Evolutionary conservation across 2,888 invertebrate genomes (phyloP).

Genomic region (Ochlodes sylvanus): DNA sequence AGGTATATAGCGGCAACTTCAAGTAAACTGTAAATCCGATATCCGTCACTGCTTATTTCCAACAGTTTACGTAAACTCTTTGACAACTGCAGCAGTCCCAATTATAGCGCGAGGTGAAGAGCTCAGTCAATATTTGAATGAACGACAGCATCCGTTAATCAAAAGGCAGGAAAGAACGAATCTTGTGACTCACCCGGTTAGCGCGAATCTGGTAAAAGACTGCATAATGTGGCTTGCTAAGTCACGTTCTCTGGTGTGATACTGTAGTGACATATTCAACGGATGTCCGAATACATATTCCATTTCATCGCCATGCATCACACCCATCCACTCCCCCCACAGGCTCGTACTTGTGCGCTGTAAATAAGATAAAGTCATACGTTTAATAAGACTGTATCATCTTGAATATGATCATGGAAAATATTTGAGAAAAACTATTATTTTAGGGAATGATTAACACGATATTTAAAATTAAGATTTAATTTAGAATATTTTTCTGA

Average conservation of each 20-base stretch:
- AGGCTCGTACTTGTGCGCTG: slow-evolving; percentile 96
- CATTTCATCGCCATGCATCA: slow-evolving; percentile 99
- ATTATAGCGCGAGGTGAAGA: slow-evolving; percentile 26
- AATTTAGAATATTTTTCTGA: too few species aligned
- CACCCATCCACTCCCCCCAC: slow-evolving; percentile 99
- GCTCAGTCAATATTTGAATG: slow-evolving; percentile 32
- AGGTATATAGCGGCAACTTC: neutral
- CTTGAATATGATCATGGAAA: too few species aligned
- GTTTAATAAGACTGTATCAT: too few species aligned
- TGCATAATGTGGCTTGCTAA: slow-evolving; percentile 96
- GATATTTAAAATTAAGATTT: too few species aligned
- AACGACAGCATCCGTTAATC: slow-evolving; percentile 30
- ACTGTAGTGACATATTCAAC: slow-evolving; percentile 93
- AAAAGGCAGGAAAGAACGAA: slow-evolving; percentile 20
- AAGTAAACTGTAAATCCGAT: slow-evolving; percentile 17
- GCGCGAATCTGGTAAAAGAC: slow-evolving; percentile 96
- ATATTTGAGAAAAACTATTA: too few species aligned
- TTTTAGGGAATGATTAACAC: too few species aligned
- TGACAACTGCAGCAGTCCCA: slow-evolving; percentile 24
- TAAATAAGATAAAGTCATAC: slow-evolving; percentile 57
- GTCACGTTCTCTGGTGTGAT: slow-evolving; percentile 93
- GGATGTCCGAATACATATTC: slow-evolving; percentile 99
- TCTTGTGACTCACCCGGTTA: slow-evolving; percentile 91
- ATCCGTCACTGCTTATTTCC: slow-evolving; percentile 5
- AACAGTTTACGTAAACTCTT: slow-evolving; percentile 30